phyloP scores from a whole-genome alignment of 2,113 vertebrate species.

The Formicarius rufipectus region DNA sequence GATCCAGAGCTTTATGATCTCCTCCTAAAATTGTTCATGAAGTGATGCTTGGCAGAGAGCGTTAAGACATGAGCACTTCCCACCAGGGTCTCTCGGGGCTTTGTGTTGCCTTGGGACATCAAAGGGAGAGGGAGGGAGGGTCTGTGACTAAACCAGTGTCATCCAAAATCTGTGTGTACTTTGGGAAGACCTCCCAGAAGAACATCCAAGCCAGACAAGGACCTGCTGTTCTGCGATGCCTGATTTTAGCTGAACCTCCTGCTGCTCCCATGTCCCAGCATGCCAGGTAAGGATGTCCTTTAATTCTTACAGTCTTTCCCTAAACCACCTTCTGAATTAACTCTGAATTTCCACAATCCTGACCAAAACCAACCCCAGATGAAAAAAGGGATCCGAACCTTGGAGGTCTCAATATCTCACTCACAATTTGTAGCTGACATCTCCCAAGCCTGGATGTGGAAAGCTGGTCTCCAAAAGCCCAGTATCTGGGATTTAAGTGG shows the following conservation, averaged over 20 bases:
- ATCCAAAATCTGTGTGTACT: not conserved
- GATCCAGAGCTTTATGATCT: not conserved
- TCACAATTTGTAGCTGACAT: not conserved
- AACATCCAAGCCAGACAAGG: not conserved
- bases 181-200: not conserved
- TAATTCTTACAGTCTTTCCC: not conserved
- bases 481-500: not conserved
- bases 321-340: not conserved
- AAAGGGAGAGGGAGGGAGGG: not conserved
- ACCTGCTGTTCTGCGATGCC: not conserved
- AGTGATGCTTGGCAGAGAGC: not conserved
- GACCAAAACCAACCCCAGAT: not conserved
- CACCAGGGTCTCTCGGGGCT: not conserved
- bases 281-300: not conserved
- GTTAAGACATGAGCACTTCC: accelerated
- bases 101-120: not conserved
- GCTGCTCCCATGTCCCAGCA: not conserved
- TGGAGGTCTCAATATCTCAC: not conserved
- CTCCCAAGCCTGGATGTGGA: not conserved
- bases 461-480: not conserved
- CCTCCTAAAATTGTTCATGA: not conserved
- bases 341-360: not conserved
- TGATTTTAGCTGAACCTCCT: not conserved
- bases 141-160: accelerated
- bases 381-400: constrained; percentile 50